A percentile compares a stretch with the other conserved stretches of the same genome.
Evolutionary conservation across 1,140 invertebrate species (phyloP).

Genomic region (Phortica variegata): DNA sequence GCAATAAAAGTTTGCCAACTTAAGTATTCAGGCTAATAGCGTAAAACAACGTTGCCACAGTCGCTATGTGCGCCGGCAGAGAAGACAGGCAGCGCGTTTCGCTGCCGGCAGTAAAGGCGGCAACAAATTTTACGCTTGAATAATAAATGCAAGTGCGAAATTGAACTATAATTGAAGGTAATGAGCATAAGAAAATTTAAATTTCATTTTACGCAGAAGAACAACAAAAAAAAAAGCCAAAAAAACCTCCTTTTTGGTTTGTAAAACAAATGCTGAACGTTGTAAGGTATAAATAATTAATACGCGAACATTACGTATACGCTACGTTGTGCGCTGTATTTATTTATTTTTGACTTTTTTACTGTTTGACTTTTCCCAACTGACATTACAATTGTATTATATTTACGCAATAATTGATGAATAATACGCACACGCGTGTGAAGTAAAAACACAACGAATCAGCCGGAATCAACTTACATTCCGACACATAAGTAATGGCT

Average conservation of each 20-base stretch:
- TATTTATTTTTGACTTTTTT: neutral
- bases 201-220: no score
- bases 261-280: no score
- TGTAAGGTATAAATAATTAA: neutral
- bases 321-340: neutral
- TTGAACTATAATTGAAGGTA: slow-evolving; percentile 43
- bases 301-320: neutral
- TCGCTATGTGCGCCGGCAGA: neutral
- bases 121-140: slow-evolving; percentile 7
- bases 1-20: slow-evolving; percentile 19
- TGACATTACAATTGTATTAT: neutral
- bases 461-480: no score
- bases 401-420: neutral
- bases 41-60: no score
- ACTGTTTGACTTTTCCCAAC: neutral
- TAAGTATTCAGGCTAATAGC: slow-evolving; percentile 47
- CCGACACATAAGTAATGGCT: no score
- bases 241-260: no score
- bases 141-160: slow-evolving; percentile 32
- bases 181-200: slow-evolving; percentile 6
- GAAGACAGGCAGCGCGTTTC: slow-evolving; percentile 10
- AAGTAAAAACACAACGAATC: no score
- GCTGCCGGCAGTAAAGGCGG: neutral
- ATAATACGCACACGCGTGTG: no score
- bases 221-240: no score